Evolutionary conservation across 2,797 vertebrate genomes (phyloP).

Genomic region (Melanotaenia boesemani): DNA sequence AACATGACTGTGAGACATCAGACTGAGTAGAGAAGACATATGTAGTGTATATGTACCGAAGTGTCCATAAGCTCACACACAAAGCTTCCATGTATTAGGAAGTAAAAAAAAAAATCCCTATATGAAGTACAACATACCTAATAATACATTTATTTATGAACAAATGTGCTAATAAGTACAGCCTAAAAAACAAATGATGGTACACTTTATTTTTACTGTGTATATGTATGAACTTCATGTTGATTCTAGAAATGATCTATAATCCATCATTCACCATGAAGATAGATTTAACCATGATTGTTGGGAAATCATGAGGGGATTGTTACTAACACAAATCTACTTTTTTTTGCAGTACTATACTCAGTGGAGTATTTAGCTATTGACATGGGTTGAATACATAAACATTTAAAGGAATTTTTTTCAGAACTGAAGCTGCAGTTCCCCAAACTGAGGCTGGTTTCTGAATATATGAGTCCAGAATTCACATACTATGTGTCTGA

Average conservation of each 20-base stretch:
- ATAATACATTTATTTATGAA: no score
- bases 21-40: conserved; percentile 12
- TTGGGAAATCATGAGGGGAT: conserved; percentile 35
- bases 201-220: no score
- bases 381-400: conserved; percentile 49
- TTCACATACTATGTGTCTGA: conserved; percentile 34
- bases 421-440: conserved; percentile 37
- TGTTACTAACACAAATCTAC: conserved; percentile 33
- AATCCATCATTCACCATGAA: not conserved
- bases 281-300: conserved; percentile 7
- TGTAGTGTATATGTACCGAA: not conserved
- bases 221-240: not conserved
- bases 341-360: conserved; percentile 40
- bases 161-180: no score
- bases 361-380: conserved; percentile 35
- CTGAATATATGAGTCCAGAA: conserved; percentile 39
- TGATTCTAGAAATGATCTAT: not conserved
- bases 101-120: no score
- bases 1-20: not conserved
- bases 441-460: conserved; percentile 28
- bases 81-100: not conserved
- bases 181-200: no score
- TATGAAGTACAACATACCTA: no score
- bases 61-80: conserved; percentile 22
- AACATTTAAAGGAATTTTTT: conserved; percentile 41